A percentile compares a stretch with the other conserved stretches of the same genome.
These are phyloP conservation scores for Megalopta genalis DNA, from an alignment of 1,140 invertebrate species.

Conservation along the genomic window DNA sequence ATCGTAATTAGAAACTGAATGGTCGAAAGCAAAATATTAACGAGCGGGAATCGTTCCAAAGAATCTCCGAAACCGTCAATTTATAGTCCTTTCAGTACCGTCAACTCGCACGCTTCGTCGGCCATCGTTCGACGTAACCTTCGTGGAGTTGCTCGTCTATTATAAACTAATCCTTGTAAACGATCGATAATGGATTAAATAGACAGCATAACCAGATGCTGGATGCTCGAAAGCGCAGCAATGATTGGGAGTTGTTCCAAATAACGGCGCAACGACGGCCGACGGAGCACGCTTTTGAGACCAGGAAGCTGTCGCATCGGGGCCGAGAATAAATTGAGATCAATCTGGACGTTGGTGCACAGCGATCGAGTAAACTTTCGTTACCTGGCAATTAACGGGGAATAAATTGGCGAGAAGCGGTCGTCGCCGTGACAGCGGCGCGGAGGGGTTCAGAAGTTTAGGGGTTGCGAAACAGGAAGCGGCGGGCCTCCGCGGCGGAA, in stretches of 20 bases:
- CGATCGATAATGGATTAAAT: too few relatives aligned
- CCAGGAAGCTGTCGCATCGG: too few relatives aligned
- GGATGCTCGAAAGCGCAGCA: too few relatives aligned
- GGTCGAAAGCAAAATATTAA: too few relatives aligned
- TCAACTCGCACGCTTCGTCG: not conserved
- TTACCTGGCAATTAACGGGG: not conserved
- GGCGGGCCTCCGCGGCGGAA: constrained; percentile 52
- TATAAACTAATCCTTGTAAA: too few relatives aligned
- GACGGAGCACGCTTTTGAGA: too few relatives aligned
- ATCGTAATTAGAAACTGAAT: too few relatives aligned
- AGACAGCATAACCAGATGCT: too few relatives aligned
- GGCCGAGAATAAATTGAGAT: not conserved
- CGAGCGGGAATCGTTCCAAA: too few relatives aligned
- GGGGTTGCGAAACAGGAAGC: not conserved
- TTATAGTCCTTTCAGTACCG: not conserved
- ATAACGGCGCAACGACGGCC: too few relatives aligned
- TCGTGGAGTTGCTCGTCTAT: too few relatives aligned
- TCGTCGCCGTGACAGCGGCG: not conserved
- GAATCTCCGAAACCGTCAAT: not conserved
- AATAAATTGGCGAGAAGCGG: not conserved
- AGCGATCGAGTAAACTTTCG: not conserved
- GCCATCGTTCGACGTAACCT: not conserved
- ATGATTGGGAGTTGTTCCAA: too few relatives aligned
- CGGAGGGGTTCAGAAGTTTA: not conserved
- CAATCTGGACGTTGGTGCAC: not conserved